Evolutionary conservation across 2,888 invertebrate genomes (phyloP).

Genomic region (Nemurella pictetii): DNA sequence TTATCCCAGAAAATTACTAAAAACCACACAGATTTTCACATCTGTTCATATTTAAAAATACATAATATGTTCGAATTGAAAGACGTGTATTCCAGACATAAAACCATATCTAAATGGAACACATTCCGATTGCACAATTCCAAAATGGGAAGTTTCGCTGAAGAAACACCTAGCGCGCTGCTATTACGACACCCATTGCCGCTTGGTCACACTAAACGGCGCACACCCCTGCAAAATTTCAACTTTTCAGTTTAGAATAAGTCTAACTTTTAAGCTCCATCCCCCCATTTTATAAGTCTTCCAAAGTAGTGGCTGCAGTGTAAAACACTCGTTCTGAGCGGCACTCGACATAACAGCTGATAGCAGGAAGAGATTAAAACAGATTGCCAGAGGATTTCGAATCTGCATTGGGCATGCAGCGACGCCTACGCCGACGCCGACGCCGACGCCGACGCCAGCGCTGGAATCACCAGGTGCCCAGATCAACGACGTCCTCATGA

Average conservation of each 20-base stretch:
- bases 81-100: too few relatives aligned
- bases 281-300: slow-evolving; percentile 9
- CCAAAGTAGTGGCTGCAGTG: slow-evolving; percentile 12
- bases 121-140: neutral
- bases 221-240: neutral
- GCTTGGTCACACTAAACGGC: neutral
- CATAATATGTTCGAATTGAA: too few relatives aligned
- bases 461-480: neutral
- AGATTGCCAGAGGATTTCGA: slow-evolving; percentile 31
- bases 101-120: too few relatives aligned
- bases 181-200: neutral
- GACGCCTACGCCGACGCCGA: neutral
- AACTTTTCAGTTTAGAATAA: neutral
- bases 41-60: neutral
- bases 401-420: slow-evolving; percentile 24
- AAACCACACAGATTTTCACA: too few relatives aligned
- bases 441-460: neutral
- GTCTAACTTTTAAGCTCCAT: neutral
- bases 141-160: neutral
- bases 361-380: slow-evolving; percentile 19
- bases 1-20: too few relatives aligned
- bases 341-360: neutral
- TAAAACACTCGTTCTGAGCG: neutral
- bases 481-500: neutral
- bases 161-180: neutral